phyloP scores from a whole-genome alignment of 2,113 vertebrate genomes.

The Pollachius pollachius region DNA sequence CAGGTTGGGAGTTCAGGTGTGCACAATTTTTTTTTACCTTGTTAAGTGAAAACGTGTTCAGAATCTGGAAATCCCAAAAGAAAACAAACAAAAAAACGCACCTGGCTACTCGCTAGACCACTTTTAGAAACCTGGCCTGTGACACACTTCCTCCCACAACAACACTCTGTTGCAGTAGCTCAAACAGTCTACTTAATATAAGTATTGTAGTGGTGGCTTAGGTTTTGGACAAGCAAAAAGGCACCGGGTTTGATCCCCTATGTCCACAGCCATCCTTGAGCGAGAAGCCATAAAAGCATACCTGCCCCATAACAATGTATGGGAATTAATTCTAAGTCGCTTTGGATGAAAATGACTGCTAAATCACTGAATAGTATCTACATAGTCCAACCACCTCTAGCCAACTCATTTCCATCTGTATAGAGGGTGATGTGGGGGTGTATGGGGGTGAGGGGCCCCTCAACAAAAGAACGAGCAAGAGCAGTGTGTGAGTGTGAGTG shows the following conservation, averaged over 20 bases:
- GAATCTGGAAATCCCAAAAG: not conserved
- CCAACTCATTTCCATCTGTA: conserved; percentile 60
- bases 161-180: conserved; percentile 6
- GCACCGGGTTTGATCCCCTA: too few relatives aligned
- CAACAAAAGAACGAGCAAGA: conserved; percentile 48
- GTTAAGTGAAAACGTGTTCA: not conserved
- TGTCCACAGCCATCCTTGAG: too few relatives aligned
- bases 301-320: too few relatives aligned
- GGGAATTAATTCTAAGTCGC: too few relatives aligned
- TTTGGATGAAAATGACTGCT: too few relatives aligned
- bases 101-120: not conserved
- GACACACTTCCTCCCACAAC: not conserved
- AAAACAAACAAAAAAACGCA: not conserved
- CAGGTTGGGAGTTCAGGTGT: too few relatives aligned
- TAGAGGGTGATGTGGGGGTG: conserved; percentile 19
- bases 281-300: too few relatives aligned
- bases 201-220: too few relatives aligned
- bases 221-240: too few relatives aligned
- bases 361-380: not conserved
- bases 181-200: not conserved
- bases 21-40: too few relatives aligned
- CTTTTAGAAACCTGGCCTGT: not conserved
- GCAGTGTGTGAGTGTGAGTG: conserved; percentile 17
- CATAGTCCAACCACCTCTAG: conserved; percentile 42
- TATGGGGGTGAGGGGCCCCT: conserved; percentile 6